Base-by-base conservation (phyloP, 92 coral and sea anemone genomes). In the Palythoa caribaeorum region DNA sequence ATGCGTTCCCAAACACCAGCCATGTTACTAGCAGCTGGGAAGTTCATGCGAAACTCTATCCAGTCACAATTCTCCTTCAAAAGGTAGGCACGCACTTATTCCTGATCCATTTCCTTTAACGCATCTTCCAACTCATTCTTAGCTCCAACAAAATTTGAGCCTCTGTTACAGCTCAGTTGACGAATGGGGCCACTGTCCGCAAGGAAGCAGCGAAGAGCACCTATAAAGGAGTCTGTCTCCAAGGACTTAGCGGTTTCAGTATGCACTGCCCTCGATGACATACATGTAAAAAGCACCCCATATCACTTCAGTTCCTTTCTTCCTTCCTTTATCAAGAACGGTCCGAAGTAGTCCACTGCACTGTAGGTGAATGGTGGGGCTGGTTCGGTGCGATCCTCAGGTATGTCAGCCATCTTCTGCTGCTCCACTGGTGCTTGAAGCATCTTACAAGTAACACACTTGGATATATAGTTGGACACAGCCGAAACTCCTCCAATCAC, bases 71-170 rank as follows among this genome's bases (percentile, higher is more conserved):
- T 28, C 28, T 28, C 28, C 28, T 28, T 28, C 28, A 87, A 71
- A 52, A 91, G 70, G 78, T 57, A 48, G 20, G 52, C 66, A 4
- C 65, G 80, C n/a, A 80, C 53, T 35, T 40, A 65, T 7, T 76
- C 90, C 63, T 90, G 73, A 74, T 85, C 88, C 88, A 85, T 85
- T 28, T 28, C 28, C 28, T 28, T 28, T 28, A 28, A 28, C 28
- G 28, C 28, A 28, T 28, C 28, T 28, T 54, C 48, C n/a, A 87
- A 50, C 47, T 90, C 93, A 38, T 69, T 21, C 48, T 54, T 68
- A 21, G 91, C 94, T n/a, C 91, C 94, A 14, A 88, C 87, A 69
- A 91, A 91, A 71, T 91, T 91, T 2, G 94, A 87, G 15, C 94
- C 89, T 16, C 91, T 74, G 44, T 87, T 90, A 2, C 88, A 87